phyloP scores from a whole-genome alignment of 2,797 vertebrate species.

The Steatocranus sp. region DNA sequence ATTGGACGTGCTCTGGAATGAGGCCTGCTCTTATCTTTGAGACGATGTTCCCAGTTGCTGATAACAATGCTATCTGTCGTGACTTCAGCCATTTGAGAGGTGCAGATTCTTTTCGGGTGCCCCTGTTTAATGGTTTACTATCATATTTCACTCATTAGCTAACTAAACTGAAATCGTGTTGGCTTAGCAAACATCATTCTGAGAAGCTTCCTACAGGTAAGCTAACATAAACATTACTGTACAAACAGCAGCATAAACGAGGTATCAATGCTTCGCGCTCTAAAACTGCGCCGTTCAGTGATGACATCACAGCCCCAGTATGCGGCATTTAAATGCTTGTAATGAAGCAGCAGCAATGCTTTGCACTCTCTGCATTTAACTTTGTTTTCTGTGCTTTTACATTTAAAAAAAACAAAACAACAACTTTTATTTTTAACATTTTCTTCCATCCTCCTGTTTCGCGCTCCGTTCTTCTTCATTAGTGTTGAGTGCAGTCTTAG shows the following conservation, averaged over 20 bases:
- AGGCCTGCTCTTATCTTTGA: background rate
- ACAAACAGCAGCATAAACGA: background rate
- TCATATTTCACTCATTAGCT: background rate
- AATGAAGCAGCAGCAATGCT: background rate
- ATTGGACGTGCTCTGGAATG: background rate
- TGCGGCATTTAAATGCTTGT: fast-evolving
- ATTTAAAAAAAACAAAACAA: background rate
- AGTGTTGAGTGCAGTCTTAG: background rate
- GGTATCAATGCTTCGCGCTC: background rate
- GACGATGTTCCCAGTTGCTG: fast-evolving
- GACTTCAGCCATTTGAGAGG: background rate
- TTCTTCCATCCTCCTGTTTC: background rate
- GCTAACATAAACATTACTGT: background rate
- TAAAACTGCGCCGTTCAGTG: background rate
- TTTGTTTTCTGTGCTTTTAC: background rate
- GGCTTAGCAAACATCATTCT: background rate
- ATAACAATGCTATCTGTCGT: background rate
- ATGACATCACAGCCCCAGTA: background rate
- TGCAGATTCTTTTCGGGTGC: background rate
- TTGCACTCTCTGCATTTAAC: background rate
- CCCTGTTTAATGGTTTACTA: background rate
- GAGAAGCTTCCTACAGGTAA: background rate
- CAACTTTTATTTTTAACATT: background rate
- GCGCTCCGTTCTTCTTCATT: background rate
- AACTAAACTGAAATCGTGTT: background rate